Evolutionary conservation across 1,140 invertebrate genomes (phyloP).

Genomic region (Platorchestia sp.): DNA sequence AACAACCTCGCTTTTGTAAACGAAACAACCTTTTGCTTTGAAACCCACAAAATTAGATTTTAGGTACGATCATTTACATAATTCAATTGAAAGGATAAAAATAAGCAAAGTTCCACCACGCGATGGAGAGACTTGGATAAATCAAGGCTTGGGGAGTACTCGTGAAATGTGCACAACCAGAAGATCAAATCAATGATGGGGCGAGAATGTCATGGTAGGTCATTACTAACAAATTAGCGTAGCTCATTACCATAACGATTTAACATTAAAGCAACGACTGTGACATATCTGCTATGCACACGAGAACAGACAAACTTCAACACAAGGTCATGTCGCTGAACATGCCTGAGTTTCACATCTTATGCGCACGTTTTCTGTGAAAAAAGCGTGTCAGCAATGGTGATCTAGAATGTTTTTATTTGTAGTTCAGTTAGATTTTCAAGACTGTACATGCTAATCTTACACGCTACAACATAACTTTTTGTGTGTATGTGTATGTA

Average conservation of each 20-base stretch:
- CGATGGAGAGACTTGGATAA: not conserved
- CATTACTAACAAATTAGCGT: not conserved
- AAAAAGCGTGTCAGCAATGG: not conserved
- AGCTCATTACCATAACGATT: not conserved
- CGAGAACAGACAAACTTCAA: not conserved
- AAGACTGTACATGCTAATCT: not conserved
- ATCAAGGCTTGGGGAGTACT: not conserved
- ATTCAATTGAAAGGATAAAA: too few species aligned
- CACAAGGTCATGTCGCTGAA: not conserved
- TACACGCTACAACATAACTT: not conserved
- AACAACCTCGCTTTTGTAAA: too few species aligned
- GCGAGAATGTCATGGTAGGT: not conserved
- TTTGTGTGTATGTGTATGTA: not conserved
- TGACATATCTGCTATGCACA: not conserved
- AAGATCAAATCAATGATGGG: not conserved
- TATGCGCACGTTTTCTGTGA: not conserved
- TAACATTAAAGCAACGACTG: not conserved
- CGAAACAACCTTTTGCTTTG: too few species aligned
- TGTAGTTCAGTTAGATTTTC: not conserved
- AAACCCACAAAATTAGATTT: not conserved
- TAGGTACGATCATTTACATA: too few species aligned
- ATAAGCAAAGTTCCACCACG: too few species aligned
- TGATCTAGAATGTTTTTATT: not conserved
- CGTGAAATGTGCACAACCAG: not conserved
- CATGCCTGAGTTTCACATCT: not conserved